Base-by-base conservation (phyloP, 2,888 invertebrate genomes). In the Latheticus oryzae region DNA sequence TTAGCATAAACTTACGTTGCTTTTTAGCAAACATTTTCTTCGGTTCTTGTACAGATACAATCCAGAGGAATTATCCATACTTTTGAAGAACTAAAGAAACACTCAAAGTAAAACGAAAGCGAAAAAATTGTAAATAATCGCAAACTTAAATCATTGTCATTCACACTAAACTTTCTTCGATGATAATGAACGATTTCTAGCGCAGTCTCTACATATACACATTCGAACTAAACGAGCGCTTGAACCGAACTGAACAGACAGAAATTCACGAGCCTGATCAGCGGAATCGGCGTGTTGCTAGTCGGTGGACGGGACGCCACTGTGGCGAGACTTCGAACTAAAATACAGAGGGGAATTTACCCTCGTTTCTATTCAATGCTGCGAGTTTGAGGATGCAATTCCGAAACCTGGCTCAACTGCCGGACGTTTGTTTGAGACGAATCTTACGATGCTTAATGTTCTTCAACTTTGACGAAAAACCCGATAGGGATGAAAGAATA, bases 141-240 rank as follows among this genome's bases (percentile, higher is more conserved):
- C 21, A 19, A 21, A 28, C 38, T 51, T 51, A 51, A 51, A 51
- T 51, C 51, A 51, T 51, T 30, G 38, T 51, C 40, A n/a, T n/a
- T n/a, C n/a, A n/a, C n/a, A n/a, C n/a, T n/a, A n/a, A n/a, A 24
- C 51, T 26, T 12, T 23, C 13, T 28, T 5, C 3, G 19, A 3
- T 35, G 23, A 3, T 8, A 19, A 21, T 11, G 38, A 17, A 51
- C 50, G 50, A 50, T 28, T 28, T 50, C 33, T 16, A 51, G 51
- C 51, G 51, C 51, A 17, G 50, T 30, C 30, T 51, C 51, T 51
- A 51, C 38, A 51, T 30, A 8, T 12, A 51, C 38, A 28, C 38
- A 38, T 26, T 30, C 21, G 51, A 38, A 51, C 51, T 51, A 51
- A 24, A 40, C 51, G 30, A 38, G 28, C 51, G 51, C 51, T 51